Evolutionary conservation across 2,797 vertebrate species (phyloP), one percentile per base, ranked within the genome.

Genomic region (Cirrhinus molitorella): DNA sequence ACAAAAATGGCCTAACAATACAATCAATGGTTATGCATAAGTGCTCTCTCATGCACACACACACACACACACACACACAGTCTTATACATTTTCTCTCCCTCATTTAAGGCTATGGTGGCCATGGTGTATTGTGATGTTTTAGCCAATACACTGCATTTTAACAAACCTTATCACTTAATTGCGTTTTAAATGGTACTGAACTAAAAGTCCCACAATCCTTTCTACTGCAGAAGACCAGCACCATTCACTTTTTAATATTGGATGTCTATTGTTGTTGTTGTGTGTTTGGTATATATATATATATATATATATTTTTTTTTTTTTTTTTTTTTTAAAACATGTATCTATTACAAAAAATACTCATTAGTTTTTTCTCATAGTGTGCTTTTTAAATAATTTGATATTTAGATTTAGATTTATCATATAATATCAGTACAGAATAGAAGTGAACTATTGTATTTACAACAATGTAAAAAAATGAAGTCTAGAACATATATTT

Each of bases 71-170:
- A 83, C 9, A 70, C 25, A 53, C 12, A 53, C n/a, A 55, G 5
- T 73, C 11, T 73, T 51, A n/a, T 37, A 21, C 17, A 55, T 55
- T 74, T 74, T 66, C 47, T 47, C 71, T 78, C 23, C 83, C 55
- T 63, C 61, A 31, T 19, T 88, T 89, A 89, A 89, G 88, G 88
- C 88, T 85, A 83, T 51, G 85, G 88, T 89, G 83, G 86, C 88
- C 88, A 83, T 71, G 83, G 49, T 74, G 83, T 85, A 86, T 83
- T 87, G 83, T 79, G 83, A 43, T 84, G 79, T 84, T 87, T 57
- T 51, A 85, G 79, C 77, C 67, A 83, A 85, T 75, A 65, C 63
- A 63, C 45, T 55, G 31, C 21, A 70, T 21, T 43, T 81, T 82
- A 67, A 83, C 51, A 78, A 68, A 61, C 78, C 40, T 68, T 80